Conservation (phyloP, 2,797 vertebrate genomes). For the Intellagama lesueurii region DNA sequence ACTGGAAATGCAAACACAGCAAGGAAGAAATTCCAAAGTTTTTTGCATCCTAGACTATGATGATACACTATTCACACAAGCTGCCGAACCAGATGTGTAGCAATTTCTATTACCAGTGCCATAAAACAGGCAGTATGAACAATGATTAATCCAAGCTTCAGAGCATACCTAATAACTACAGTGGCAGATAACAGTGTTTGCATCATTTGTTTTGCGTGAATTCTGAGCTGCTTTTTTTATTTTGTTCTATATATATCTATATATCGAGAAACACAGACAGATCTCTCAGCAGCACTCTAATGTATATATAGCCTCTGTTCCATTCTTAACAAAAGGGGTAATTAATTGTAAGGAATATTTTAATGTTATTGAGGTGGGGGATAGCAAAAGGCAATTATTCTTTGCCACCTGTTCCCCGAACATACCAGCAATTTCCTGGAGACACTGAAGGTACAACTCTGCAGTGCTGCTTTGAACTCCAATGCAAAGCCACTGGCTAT, state of each 20-base stretch:
- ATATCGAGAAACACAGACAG: too few species aligned
- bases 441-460: constrained; percentile 70
- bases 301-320: constrained; percentile 58
- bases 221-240: constrained; percentile 47
- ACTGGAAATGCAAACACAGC: too few species aligned
- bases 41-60: too few species aligned
- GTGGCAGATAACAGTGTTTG: constrained; percentile 31
- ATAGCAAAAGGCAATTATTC: constrained; percentile 75
- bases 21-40: too few species aligned
- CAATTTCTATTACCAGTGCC: background rate
- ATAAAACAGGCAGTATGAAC: background rate
- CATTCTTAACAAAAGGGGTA: constrained; percentile 69
- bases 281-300: constrained; percentile 42
- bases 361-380: constrained; percentile 66
- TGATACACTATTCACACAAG: background rate
- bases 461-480: constrained; percentile 74
- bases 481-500: constrained; percentile 75
- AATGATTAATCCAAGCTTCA: background rate
- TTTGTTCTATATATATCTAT: constrained; percentile 22
- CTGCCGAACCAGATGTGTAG: background rate
- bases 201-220: constrained; percentile 42
- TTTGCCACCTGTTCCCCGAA: constrained; percentile 78
- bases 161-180: constrained; percentile 16
- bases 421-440: constrained; percentile 70
- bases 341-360: constrained; percentile 72